These are phyloP conservation scores for Mola mola DNA, from an alignment of 2,113 vertebrate genomes.

Conservation along the genomic window DNA sequence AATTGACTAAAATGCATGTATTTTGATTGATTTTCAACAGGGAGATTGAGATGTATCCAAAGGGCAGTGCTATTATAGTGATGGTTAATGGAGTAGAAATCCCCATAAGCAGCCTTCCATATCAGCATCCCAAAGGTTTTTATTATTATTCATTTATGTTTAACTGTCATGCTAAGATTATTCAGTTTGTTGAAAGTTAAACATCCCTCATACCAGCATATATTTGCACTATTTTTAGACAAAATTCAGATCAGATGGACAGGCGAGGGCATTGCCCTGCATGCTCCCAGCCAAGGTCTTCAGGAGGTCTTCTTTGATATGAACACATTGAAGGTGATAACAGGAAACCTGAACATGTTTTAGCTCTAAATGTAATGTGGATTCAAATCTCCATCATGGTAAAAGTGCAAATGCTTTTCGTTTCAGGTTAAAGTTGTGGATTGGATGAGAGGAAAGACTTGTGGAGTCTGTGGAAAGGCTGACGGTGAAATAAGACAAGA, in stretches of 20 bases:
- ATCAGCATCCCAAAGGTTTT: slow-evolving; percentile 68
- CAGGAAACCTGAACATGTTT: neutral
- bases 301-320: slow-evolving; percentile 70
- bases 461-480: slow-evolving; percentile 84
- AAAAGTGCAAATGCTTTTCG: neutral
- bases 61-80: slow-evolving; percentile 34
- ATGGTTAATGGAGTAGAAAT: slow-evolving; percentile 73
- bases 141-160: neutral
- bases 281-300: slow-evolving; percentile 66
- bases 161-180: too few species aligned
- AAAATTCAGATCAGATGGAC: slow-evolving; percentile 60
- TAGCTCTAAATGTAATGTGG: too few species aligned
- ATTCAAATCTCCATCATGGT: too few species aligned
- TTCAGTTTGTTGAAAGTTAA: too few species aligned
- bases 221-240: slow-evolving; percentile 27
- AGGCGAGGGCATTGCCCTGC: slow-evolving; percentile 59
- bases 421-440: slow-evolving; percentile 49
- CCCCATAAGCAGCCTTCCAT: slow-evolving; percentile 62
- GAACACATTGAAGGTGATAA: slow-evolving; percentile 60
- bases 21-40: slow-evolving; percentile 49
- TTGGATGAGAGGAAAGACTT: slow-evolving; percentile 86
- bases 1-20: neutral
- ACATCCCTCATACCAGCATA: too few species aligned
- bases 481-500: slow-evolving; percentile 82
- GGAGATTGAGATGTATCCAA: slow-evolving; percentile 58